phyloP scores from a whole-genome alignment of 1,140 invertebrate genomes.

The Neodiprion pinetum region DNA sequence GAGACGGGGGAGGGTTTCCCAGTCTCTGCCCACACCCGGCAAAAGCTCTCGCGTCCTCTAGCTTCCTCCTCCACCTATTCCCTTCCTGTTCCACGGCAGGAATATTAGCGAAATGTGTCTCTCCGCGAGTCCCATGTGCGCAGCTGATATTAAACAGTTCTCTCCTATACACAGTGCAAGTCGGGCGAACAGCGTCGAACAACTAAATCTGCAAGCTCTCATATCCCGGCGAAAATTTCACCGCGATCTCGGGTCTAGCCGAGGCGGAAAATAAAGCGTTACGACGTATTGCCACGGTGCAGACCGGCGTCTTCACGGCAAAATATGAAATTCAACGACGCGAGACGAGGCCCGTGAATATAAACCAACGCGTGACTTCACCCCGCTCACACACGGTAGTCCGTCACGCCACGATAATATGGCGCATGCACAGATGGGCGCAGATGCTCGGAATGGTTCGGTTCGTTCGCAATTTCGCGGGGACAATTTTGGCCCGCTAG shows the following conservation, averaged over 20 bases:
- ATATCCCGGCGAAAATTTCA: too few species aligned
- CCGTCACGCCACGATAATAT: conserved; percentile 48
- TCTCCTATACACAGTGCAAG: background rate
- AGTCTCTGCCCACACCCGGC: too few species aligned
- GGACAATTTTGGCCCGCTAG: too few species aligned
- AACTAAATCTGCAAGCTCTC: too few species aligned
- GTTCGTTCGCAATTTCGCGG: background rate
- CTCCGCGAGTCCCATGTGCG: background rate
- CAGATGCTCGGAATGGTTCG: background rate
- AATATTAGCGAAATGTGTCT: conserved; percentile 4
- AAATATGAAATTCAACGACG: background rate
- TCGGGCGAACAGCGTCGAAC: too few species aligned
- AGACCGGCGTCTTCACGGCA: background rate
- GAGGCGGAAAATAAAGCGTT: background rate
- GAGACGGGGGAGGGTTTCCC: too few species aligned
- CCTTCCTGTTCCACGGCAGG: background rate
- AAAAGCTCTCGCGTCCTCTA: too few species aligned
- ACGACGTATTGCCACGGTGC: background rate
- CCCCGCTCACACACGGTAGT: conserved; percentile 32
- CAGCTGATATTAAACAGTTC: conserved; percentile 1
- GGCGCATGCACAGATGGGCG: conserved; percentile 21
- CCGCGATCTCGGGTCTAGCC: background rate
- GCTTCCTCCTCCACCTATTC: too few species aligned
- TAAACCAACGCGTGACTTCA: background rate
- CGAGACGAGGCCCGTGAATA: background rate